Evolutionary conservation across 2,797 vertebrate genomes (phyloP), one percentile per base, ranked within the genome.

Genomic region (Pterois miles): DNA sequence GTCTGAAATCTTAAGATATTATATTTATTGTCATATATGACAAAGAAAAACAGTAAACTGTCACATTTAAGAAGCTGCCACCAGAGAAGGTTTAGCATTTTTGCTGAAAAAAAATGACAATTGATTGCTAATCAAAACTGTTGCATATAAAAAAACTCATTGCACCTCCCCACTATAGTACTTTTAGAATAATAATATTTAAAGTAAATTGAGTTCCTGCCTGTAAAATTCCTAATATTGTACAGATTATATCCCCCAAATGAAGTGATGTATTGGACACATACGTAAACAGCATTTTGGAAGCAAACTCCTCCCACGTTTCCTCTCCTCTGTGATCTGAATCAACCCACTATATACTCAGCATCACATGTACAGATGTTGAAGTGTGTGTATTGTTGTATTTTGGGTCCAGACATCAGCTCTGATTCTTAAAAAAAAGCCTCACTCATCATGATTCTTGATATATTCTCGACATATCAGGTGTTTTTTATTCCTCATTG

Each of bases 401-500:
- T 78, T 85, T 76, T 80, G 65, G 85, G 70, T 82, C 81, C 81
- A 63, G 68, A 82, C 71, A 76, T 82, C 71, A 59, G 67, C 70
- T 81, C 64, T 20, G 81, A 76, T 48, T 62, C 66, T 29, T 53
- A 27, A 29, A 65, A 43, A 23, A 62, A 87, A 65, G 31, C 68
- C 63, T 83, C 77, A 46, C 65, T 22, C 43, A 23, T 72, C 78
- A 72, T 70, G 56, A 84, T 70, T 75, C 77, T 79, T 43, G 33
- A 82, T 86, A 88, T 79, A 88, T 89, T 80, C 78, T 79, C 25
- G 23, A 85, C 87, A 89, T 82, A 91, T 88, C 86, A 87, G 69
- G 63, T 68, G 71, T 84, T 84, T 84, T 86, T 59, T 82, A 80
- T 77, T 76, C 53, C 16, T 86, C 67, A 68, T 69, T 71, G 57